Conservation (phyloP, 1,140 invertebrate species). For the Paraescarpia echinospica region DNA sequence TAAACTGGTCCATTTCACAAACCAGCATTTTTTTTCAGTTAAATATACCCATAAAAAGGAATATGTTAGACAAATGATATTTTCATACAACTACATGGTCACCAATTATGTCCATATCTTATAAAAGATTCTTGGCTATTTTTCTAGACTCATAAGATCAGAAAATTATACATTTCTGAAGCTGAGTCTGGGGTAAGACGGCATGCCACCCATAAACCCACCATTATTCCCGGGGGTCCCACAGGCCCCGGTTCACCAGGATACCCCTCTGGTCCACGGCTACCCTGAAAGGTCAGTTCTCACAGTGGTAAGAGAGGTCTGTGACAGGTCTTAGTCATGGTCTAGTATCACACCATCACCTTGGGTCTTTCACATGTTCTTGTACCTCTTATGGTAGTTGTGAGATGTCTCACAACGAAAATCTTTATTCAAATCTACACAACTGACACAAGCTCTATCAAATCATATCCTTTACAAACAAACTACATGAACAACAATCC, state of each 20-base stretch:
- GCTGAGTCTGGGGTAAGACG: background rate
- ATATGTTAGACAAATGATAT: background rate
- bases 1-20: background rate
- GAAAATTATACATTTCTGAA: background rate
- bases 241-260: background rate
- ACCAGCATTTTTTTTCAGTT: background rate
- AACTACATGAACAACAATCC: background rate
- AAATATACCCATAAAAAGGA: background rate
- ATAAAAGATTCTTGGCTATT: background rate
- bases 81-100: background rate
- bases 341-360: background rate
- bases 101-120: background rate
- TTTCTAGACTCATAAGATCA: background rate
- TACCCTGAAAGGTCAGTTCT: slow-evolving; percentile 9
- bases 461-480: background rate
- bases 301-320: background rate
- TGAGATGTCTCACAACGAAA: background rate
- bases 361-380: background rate
- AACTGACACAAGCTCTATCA: too few species aligned
- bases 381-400: background rate
- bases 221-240: background rate
- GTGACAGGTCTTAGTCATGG: background rate
- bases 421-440: too few species aligned
- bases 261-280: slow-evolving; percentile 17
- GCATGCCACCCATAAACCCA: background rate